Base-by-base conservation (phyloP, 2,888 invertebrate genomes). In the Lochmaea capreae region DNA sequence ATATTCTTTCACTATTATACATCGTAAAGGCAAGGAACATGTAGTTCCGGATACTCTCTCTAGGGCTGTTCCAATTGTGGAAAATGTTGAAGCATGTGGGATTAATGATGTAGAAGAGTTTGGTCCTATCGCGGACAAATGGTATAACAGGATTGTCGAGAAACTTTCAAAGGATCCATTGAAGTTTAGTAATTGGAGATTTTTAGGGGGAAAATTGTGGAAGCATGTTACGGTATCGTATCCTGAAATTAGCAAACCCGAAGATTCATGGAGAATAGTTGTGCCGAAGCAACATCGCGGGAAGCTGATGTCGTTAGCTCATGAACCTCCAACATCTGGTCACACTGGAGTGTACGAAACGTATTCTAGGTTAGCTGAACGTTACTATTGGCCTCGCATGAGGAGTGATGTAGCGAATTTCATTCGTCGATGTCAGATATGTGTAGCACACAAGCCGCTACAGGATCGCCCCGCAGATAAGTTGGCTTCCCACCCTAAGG, bases 401-500 rank as follows among this genome's bases (percentile, higher is more conserved):
- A 42, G 1, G 62, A 16, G 11, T 46, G 52, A 10, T 3, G 10
- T 12, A 12, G 43, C 12, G 43, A 43, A 43, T 11, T 68, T 12
- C 59, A 61, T 59, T 33, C 26, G 26, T 16, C 43, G 43, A 43
- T 43, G 26, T 33, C 26, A 33, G 4, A 33, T 33, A 33, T 33
- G 26, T 33, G 26, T 42, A 57, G 46, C 46, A 16, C 46, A 59
- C 9, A 43, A 68, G 10, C 43, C 43, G 3, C 10, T 43, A 8
- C 61, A 68, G 26, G 33, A 14, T 10, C 39, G 12, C 3, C 68
- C 18, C 3, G 14, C 18, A 1, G 49, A 61, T 8, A 46, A 58
- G 26, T 61, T 68, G 68, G 26, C 59, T 16, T 61, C 61, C 8
- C 61, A 61, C 26, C 61, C 39, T 22, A 43, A 46, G 18, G 68